A percentile compares a stretch with the other conserved stretches of the same genome.
These are phyloP conservation scores for Taenaris catops DNA, from an alignment of 2,888 invertebrate genomes.

Conservation along the genomic window DNA sequence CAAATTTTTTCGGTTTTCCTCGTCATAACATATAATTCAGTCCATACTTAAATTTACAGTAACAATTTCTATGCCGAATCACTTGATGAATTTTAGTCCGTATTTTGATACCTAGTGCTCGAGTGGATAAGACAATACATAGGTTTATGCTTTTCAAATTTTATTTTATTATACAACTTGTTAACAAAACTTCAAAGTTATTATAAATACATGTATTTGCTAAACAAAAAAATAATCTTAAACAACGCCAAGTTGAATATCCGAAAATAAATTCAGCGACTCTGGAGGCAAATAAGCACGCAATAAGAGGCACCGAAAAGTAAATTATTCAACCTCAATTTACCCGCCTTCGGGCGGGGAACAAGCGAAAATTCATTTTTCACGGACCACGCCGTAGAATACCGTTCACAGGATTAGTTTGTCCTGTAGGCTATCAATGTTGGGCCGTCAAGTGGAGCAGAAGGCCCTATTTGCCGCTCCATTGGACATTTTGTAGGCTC, in stretches of 20 bases:
- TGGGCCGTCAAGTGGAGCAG: conserved; percentile 57
- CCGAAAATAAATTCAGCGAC: conserved; percentile 25
- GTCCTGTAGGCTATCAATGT: conserved; percentile 45
- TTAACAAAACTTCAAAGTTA: no score
- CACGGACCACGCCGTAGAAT: conserved; percentile 40
- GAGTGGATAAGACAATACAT: no score
- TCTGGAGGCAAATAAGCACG: conserved; percentile 25
- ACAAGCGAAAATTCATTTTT: conserved; percentile 56
- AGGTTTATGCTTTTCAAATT: no score
- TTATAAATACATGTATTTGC: no score
- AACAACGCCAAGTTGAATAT: conserved; percentile 18
- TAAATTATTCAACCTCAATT: conserved; percentile 52
- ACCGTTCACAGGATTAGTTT: conserved; percentile 55
- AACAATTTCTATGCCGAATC: no score
- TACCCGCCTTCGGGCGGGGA: conserved; percentile 38
- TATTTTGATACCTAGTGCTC: no score
- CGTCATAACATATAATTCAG: no score
- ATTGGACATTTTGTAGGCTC: conserved; percentile 52
- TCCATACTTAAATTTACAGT: no score
- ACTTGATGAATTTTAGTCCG: no score
- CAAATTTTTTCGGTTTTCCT: no score
- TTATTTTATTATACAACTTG: no score
- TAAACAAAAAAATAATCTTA: conserved; percentile 17
- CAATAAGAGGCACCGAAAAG: conserved; percentile 33
- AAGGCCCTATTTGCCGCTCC: conserved; percentile 68